Evolutionary conservation across 1,140 invertebrate species (phyloP).

Genomic region (Glossosoma conforme): DNA sequence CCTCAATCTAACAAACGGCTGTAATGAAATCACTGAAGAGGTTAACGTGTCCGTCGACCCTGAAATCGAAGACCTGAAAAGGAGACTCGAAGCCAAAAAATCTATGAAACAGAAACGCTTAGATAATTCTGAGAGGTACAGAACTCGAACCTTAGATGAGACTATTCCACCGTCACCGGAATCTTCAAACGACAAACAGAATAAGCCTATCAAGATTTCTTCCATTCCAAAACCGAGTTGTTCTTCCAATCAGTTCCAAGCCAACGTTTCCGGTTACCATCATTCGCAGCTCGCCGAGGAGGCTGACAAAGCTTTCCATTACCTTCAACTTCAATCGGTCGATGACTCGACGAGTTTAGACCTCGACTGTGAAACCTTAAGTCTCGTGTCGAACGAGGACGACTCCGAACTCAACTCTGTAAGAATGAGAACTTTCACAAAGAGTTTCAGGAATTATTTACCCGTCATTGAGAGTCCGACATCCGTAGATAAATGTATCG

Average conservation of each 20-base stretch:
- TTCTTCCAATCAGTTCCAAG: conserved; percentile 1
- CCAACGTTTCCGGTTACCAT: conserved; percentile 11
- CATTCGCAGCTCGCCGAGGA: conserved; percentile 15
- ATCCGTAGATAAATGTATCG: conserved; percentile 44
- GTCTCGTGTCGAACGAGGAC: conserved; percentile 61
- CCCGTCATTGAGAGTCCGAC: conserved; percentile 45
- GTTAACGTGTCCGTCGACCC: conserved; percentile 30
- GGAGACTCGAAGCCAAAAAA: conserved; percentile 45
- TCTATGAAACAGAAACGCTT: conserved; percentile 53
- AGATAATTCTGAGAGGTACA: conserved; percentile 59
- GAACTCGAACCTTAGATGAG: conserved; percentile 57
- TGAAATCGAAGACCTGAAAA: conserved; percentile 47
- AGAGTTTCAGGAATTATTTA: conserved; percentile 44
- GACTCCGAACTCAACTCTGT: conserved; percentile 50
- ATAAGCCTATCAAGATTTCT: conserved; percentile 1
- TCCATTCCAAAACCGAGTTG: conserved; percentile 13
- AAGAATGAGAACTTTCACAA: conserved; percentile 44
- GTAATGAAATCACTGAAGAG: background rate
- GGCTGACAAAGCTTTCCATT: conserved; percentile 9
- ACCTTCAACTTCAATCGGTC: conserved; percentile 12
- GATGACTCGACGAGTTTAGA: conserved; percentile 22
- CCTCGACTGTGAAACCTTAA: conserved; percentile 60
- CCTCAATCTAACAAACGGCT: conserved; percentile 12
- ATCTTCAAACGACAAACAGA: background rate
- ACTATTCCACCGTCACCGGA: conserved; percentile 38